Conservation (phyloP, 2,888 invertebrate species). For the Halictus ligatus region DNA sequence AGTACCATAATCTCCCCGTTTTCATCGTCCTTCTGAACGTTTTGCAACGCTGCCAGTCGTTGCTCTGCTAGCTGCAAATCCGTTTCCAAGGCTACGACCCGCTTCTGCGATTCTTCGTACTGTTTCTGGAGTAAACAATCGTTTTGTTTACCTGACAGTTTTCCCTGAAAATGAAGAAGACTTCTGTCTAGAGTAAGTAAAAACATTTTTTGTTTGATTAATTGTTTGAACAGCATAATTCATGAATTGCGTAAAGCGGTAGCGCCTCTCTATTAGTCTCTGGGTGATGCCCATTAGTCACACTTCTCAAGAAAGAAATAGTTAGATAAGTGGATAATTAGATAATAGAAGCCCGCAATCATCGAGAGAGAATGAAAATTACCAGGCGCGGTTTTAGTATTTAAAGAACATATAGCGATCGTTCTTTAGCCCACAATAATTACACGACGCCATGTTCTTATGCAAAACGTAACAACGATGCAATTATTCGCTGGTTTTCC, state of each 20-base stretch:
- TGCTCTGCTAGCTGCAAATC: conserved; percentile 79
- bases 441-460: neutral
- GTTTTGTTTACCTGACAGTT: conserved; percentile 84
- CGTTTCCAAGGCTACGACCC: conserved; percentile 75
- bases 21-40: conserved; percentile 81
- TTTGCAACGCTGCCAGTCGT: conserved; percentile 70
- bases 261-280: neutral
- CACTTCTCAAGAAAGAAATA: neutral
- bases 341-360: neutral
- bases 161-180: conserved; percentile 32
- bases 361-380: neutral
- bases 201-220: neutral
- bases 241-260: neutral
- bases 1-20: conserved; percentile 85
- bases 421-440: neutral
- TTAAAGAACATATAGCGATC: neutral
- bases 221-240: neutral
- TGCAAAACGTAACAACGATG: no score
- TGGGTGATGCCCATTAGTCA: neutral
- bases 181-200: neutral
- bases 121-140: conserved; percentile 84
- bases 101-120: conserved; percentile 75
- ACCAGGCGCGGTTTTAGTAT: neutral
- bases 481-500: no score
- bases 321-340: neutral